A percentile compares a stretch with the other conserved stretches of the same genome.
phyloP scores from a whole-genome alignment of 2,888 invertebrate genomes.

The Apodemia mormo region DNA sequence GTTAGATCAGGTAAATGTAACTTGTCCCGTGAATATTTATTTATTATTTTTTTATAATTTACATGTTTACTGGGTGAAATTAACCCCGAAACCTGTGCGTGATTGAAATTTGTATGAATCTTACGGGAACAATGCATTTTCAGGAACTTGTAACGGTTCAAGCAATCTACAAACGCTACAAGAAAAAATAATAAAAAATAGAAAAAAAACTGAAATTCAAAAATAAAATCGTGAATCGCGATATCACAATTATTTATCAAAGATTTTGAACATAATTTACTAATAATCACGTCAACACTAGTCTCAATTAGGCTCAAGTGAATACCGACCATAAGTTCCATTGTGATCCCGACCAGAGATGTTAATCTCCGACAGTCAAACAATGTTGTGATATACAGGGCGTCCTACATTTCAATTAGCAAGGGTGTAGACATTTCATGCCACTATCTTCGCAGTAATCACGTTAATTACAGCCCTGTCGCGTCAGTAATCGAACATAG shows the following conservation, averaged over 20 bases:
- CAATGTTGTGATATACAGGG: conserved; percentile 39
- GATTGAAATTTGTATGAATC: too few relatives aligned
- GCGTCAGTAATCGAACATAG: conserved; percentile 45
- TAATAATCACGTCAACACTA: not conserved
- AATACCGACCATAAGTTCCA: conserved; percentile 8
- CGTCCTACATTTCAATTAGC: conserved; percentile 57
- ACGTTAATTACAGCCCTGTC: conserved; percentile 50
- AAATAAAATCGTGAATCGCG: too few relatives aligned
- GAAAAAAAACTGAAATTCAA: too few relatives aligned
- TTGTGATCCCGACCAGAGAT: conserved; percentile 27
- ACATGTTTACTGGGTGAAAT: too few relatives aligned
- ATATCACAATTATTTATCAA: not conserved
- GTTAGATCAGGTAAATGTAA: too few relatives aligned
- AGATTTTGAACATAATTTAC: not conserved
- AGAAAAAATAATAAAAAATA: too few relatives aligned
- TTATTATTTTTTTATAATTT: too few relatives aligned
- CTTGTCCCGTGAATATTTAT: too few relatives aligned
- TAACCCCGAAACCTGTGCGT: too few relatives aligned
- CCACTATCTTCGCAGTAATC: conserved; percentile 53
- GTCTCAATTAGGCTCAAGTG: conserved; percentile 3
- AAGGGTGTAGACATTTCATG: conserved; percentile 47
- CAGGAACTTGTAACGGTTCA: too few relatives aligned
- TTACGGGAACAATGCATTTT: too few relatives aligned
- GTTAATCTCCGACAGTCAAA: conserved; percentile 35
- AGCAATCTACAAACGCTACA: too few relatives aligned